phyloP scores from a whole-genome alignment of 2,888 invertebrate genomes.

The Tetramorium bicarinatum region DNA sequence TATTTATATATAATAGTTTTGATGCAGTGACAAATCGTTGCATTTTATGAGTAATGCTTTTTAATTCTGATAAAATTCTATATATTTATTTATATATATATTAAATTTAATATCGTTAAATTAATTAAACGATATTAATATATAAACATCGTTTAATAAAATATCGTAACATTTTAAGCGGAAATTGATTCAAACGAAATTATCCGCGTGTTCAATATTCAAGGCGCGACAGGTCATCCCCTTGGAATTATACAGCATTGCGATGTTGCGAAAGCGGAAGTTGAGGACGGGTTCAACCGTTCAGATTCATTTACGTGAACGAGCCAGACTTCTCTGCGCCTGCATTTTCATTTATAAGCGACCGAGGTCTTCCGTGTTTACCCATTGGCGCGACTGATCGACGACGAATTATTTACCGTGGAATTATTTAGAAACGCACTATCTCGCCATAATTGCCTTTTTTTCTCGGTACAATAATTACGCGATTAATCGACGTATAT shows the following conservation, averaged over 20 bases:
- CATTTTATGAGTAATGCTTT: not conserved
- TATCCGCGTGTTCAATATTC: constrained; percentile 63
- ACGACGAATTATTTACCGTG: constrained; percentile 48
- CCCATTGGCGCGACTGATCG: not conserved
- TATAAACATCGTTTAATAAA: not conserved
- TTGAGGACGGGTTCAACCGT: constrained; percentile 77
- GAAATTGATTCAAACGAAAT: constrained; percentile 51
- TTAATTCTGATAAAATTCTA: constrained; percentile 16
- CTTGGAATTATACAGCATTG: constrained; percentile 66
- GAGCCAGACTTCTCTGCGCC: constrained; percentile 65
- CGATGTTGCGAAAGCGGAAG: constrained; percentile 78
- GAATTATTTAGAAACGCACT: constrained; percentile 5
- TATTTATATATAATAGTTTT: not conserved
- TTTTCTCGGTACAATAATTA: constrained; percentile 3
- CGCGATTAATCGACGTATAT: not conserved
- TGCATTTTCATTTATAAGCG: constrained; percentile 68
- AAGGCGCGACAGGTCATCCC: constrained; percentile 65
- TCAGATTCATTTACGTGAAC: constrained; percentile 72
- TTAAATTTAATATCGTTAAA: not conserved
- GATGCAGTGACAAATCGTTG: not conserved
- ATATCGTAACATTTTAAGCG: not conserved
- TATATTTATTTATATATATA: not conserved
- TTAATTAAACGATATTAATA: not conserved
- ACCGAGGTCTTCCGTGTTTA: constrained; percentile 29
- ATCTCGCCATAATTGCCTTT: not conserved